A percentile compares a stretch with the other conserved stretches of the same genome.
Evolutionary conservation across 2,797 vertebrate genomes (phyloP).

Genomic region (Gorsachius magnificus): DNA sequence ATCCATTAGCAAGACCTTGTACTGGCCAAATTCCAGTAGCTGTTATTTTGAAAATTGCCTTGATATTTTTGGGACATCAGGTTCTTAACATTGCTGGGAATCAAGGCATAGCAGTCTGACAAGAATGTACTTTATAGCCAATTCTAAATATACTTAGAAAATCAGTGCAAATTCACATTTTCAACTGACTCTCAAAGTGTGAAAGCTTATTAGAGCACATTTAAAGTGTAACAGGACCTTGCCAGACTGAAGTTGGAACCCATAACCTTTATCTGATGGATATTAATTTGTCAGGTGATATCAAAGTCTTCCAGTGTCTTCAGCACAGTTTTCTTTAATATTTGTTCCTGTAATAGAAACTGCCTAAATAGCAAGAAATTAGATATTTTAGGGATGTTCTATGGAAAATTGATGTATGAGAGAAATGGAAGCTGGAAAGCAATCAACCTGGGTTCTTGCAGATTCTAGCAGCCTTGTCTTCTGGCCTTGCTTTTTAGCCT

Average conservation of each 20-base stretch:
- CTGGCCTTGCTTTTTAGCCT: neutral
- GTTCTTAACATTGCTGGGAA: neutral
- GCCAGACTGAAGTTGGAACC: neutral
- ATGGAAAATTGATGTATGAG: neutral
- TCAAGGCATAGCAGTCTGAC: neutral
- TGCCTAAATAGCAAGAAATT: neutral
- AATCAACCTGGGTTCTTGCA: neutral
- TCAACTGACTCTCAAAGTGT: neutral
- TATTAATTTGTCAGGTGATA: neutral
- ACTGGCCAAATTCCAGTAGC: neutral
- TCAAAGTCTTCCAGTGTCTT: neutral
- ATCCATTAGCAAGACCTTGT: neutral
- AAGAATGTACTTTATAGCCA: neutral
- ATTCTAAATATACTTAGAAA: neutral
- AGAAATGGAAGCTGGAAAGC: neutral
- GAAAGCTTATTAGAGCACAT: neutral
- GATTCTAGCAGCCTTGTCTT: neutral
- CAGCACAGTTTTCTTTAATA: neutral
- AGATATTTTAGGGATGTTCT: neutral
- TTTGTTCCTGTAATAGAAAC: neutral
- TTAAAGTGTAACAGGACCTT: neutral
- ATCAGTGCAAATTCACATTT: neutral
- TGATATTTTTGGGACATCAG: neutral
- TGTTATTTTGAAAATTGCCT: neutral
- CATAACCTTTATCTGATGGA: neutral